Conservation (phyloP, 2,888 invertebrate genomes). For the Meandrusa payeni region DNA sequence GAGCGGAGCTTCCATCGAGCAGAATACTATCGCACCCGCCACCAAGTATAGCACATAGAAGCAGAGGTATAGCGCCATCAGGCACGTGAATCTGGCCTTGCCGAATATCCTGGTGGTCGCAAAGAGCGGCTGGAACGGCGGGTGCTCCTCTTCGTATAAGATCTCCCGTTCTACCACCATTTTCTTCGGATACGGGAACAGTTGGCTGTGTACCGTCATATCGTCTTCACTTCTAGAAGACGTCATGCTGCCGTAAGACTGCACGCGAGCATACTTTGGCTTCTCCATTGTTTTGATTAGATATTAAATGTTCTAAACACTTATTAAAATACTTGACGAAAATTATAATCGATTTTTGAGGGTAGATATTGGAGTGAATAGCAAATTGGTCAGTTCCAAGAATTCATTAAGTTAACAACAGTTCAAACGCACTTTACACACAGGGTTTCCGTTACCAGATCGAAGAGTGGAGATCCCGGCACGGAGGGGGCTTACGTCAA, state of each 20-base stretch:
- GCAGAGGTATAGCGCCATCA: conserved; percentile 76
- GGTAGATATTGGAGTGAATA: conserved; percentile 14
- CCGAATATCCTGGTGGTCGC: conserved; percentile 72
- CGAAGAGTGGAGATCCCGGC: conserved; percentile 50
- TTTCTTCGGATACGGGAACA: conserved; percentile 67
- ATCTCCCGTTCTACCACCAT: conserved; percentile 64
- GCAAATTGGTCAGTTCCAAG: not conserved
- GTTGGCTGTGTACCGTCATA: conserved; percentile 71
- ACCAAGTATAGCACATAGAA: conserved; percentile 83
- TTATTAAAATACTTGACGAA: too few species aligned
- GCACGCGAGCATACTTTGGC: conserved; percentile 56
- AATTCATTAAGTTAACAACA: not conserved
- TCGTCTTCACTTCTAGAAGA: conserved; percentile 68
- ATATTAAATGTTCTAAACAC: too few species aligned
- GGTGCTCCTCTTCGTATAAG: conserved; percentile 70
- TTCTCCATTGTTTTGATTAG: conserved; percentile 43
- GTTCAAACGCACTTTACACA: not conserved
- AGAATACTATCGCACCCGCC: conserved; percentile 85
- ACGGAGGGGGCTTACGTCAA: conserved; percentile 56
- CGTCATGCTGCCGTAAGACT: conserved; percentile 72
- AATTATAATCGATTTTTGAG: too few species aligned
- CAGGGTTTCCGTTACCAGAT: conserved; percentile 39
- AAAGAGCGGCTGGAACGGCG: conserved; percentile 67
- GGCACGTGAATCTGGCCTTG: conserved; percentile 74
- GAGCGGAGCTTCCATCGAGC: conserved; percentile 82